phyloP scores from a whole-genome alignment of 2,113 vertebrate species.

The Genyomyrus donnyi region DNA sequence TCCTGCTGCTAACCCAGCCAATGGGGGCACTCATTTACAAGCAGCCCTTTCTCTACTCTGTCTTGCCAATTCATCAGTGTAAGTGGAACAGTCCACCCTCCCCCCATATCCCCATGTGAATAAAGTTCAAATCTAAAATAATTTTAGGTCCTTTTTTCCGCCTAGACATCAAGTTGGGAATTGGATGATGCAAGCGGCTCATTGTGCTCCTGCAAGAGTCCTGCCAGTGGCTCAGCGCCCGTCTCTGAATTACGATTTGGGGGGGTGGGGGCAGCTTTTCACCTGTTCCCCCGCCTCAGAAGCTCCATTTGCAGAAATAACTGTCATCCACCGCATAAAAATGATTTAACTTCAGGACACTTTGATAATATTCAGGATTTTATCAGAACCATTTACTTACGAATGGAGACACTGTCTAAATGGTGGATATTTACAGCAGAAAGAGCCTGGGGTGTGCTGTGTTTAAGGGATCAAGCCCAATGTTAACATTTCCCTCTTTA shows the following conservation, averaged over 20 bases:
- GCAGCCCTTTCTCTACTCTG: background rate
- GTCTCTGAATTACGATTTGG: background rate
- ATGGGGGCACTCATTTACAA: background rate
- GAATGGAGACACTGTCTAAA: background rate
- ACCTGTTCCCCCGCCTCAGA: background rate
- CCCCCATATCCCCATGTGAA: background rate
- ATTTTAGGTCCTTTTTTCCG: background rate
- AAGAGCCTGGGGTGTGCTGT: background rate
- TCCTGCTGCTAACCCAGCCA: background rate
- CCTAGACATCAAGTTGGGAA: background rate
- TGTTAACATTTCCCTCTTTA: background rate
- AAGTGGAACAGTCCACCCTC: background rate
- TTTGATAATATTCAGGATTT: background rate
- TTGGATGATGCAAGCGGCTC: background rate
- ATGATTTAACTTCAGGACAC: background rate
- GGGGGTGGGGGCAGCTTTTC: background rate
- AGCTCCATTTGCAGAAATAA: background rate
- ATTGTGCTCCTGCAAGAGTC: background rate
- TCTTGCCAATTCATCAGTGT: background rate
- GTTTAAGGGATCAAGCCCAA: background rate
- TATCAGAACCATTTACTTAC: background rate
- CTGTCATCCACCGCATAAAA: background rate
- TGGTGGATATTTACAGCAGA: background rate
- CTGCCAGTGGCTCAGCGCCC: background rate
- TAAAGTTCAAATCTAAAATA: background rate